A percentile compares a stretch with the other conserved stretches of the same genome.
Evolutionary conservation across 2,888 invertebrate species (phyloP).

Genomic region (Micoletzkya japonica): DNA sequence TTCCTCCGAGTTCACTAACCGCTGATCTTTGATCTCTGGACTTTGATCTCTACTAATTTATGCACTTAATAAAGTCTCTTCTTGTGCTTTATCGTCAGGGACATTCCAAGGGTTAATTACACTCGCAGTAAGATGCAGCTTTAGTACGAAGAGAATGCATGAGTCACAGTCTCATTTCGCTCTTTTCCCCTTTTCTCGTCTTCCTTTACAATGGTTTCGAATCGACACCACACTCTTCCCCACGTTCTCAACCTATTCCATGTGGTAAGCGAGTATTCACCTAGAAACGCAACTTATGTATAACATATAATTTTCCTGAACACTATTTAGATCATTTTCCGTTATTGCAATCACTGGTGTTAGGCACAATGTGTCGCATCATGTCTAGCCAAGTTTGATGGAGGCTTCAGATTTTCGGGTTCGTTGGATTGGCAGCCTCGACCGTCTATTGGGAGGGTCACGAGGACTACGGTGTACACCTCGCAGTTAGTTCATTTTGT

Average conservation of each 20-base stretch:
- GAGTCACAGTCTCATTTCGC: not conserved
- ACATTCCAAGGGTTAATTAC: too few species aligned
- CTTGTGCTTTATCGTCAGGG: too few species aligned
- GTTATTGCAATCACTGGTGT: not conserved
- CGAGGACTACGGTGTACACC: too few species aligned
- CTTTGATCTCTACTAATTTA: not conserved
- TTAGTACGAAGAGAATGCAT: too few species aligned
- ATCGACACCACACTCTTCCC: not conserved
- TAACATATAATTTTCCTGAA: not conserved
- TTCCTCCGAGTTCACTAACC: conserved; percentile 14
- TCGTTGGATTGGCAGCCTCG: too few species aligned
- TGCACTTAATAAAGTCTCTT: too few species aligned
- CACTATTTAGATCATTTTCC: not conserved
- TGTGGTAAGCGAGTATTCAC: not conserved
- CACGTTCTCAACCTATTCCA: conserved; percentile 6
- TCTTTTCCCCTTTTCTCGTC: not conserved
- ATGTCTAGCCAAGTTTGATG: not conserved
- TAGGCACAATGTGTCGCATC: not conserved
- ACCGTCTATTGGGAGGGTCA: too few species aligned
- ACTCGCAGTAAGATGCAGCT: too few species aligned
- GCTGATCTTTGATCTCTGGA: not conserved
- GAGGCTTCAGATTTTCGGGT: not conserved
- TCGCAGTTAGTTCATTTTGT: too few species aligned
- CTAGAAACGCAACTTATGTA: not conserved
- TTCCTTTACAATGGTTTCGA: not conserved